Conservation (phyloP, 2,797 vertebrate genomes). For the Mus spretus region DNA sequence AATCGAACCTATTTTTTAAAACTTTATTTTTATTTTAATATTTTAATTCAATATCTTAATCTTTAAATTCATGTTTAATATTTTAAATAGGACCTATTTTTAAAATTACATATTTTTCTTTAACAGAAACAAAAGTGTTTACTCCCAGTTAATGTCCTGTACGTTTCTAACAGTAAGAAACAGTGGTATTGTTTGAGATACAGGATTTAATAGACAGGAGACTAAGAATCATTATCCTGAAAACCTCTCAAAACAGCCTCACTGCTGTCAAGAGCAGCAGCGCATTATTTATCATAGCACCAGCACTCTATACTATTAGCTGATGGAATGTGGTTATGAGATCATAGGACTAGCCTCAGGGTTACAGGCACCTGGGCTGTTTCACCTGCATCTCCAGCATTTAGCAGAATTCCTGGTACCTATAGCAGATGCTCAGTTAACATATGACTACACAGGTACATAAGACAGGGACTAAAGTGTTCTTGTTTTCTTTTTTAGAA, state of each 20-base stretch:
- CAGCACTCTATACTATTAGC: not conserved
- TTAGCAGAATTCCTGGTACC: not conserved
- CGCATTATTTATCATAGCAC: not conserved
- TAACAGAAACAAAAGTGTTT: constrained; percentile 21
- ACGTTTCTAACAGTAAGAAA: not conserved
- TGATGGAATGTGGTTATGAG: not conserved
- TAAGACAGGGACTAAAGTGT: not conserved
- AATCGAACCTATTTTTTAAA: no score
- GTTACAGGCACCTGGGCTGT: no score
- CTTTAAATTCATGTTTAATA: no score
- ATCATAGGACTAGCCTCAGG: not conserved
- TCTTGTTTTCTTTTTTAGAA: constrained; percentile 3
- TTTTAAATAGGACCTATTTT: not conserved
- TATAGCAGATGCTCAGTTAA: not conserved
- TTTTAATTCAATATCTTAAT: no score
- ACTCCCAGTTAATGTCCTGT: not conserved
- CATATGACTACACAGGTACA: not conserved
- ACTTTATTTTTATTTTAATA: no score
- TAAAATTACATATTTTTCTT: not conserved
- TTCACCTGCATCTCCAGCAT: not conserved
- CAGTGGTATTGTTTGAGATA: not conserved
- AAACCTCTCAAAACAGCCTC: not conserved
- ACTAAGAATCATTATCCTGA: not conserved
- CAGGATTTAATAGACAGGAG: not conserved
- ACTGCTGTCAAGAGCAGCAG: not conserved